phyloP scores from a whole-genome alignment of 2,113 vertebrate genomes.

The Jacana jacana region DNA sequence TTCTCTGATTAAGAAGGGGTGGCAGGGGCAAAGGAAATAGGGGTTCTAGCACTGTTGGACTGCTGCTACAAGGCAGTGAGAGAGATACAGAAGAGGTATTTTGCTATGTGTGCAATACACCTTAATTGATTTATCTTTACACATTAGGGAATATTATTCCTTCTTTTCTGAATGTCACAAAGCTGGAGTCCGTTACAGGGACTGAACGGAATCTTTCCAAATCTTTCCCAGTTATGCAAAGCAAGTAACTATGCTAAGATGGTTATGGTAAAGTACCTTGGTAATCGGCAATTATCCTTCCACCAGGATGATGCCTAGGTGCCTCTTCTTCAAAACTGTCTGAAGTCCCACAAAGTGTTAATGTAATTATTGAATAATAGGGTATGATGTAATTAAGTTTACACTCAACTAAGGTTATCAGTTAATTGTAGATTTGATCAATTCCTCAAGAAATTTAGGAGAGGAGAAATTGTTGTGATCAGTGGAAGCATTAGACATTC shows the following conservation, averaged over 20 bases:
- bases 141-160: neutral
- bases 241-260: neutral
- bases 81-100: neutral
- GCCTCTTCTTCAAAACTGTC: neutral
- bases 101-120: neutral
- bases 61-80: neutral
- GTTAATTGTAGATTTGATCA: neutral
- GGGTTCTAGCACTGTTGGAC: neutral
- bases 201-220: neutral
- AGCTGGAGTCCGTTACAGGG: neutral
- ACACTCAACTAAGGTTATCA: neutral
- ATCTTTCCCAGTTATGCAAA: neutral
- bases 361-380: neutral
- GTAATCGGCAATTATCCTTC: neutral
- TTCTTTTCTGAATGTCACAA: neutral
- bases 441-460: neutral
- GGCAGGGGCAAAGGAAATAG: accelerated
- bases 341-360: neutral
- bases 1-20: neutral
- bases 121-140: neutral
- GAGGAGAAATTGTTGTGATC: neutral
- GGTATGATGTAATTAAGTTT: neutral
- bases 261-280: neutral
- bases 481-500: neutral
- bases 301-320: neutral